phyloP scores from a whole-genome alignment of 2,888 invertebrate species.

The Helicoverpa assulta region DNA sequence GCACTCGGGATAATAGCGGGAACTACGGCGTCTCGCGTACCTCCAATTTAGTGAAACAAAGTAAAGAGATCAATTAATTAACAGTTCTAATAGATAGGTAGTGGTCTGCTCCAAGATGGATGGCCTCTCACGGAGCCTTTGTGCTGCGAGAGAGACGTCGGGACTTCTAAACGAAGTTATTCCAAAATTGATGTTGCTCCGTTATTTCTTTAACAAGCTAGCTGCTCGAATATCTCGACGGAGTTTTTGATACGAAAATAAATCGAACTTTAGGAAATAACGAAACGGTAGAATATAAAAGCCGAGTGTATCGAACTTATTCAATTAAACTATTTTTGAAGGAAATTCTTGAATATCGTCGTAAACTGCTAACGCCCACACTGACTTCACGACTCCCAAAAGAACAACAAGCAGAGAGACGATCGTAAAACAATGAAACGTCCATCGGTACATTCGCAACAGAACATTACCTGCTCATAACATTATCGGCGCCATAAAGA shows the following conservation, averaged over 20 bases:
- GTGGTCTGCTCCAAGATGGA: slow-evolving; percentile 42
- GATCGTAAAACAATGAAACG: slow-evolving; percentile 85
- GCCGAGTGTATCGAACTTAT: not conserved
- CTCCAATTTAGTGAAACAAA: slow-evolving; percentile 52
- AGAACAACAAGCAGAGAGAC: slow-evolving; percentile 59
- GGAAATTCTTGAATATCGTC: slow-evolving; percentile 48
- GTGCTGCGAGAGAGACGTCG: slow-evolving; percentile 1
- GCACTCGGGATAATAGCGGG: slow-evolving; percentile 37
- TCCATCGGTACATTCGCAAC: slow-evolving; percentile 83
- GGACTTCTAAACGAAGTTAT: not conserved
- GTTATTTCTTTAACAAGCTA: not conserved
- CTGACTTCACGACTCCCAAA: slow-evolving; percentile 37
- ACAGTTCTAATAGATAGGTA: slow-evolving; percentile 39
- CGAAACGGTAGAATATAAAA: not conserved
- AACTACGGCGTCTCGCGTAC: slow-evolving; percentile 30
- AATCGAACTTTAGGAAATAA: not conserved
- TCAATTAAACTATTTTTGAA: slow-evolving; percentile 33
- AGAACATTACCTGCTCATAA: slow-evolving; percentile 88
- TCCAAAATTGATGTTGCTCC: not conserved
- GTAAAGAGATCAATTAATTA: slow-evolving; percentile 59
- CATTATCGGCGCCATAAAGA: slow-evolving; percentile 88
- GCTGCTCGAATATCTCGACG: not conserved
- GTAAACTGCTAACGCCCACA: slow-evolving; percentile 49
- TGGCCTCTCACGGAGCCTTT: slow-evolving; percentile 7
- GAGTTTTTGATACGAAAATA: not conserved